Evolutionary conservation across 2,113 vertebrate genomes (phyloP).

Genomic region (Eulemur macaco): DNA sequence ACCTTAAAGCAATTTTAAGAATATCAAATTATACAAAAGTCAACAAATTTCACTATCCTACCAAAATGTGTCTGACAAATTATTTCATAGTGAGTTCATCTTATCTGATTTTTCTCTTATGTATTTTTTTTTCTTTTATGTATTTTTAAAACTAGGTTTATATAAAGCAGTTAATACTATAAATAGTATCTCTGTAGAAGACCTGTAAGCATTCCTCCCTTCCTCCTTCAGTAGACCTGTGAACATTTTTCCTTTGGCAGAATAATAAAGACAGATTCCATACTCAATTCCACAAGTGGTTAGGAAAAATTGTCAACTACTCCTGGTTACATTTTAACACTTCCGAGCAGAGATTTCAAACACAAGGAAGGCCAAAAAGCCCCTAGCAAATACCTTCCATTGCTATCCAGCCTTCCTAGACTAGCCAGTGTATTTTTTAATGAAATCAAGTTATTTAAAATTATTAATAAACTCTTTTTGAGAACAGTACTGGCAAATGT

Average conservation of each 20-base stretch:
- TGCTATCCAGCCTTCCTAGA: background rate
- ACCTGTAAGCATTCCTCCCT: background rate
- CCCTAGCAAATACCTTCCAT: background rate
- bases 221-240: background rate
- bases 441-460: conserved; percentile 33
- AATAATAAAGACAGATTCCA: conserved; percentile 34
- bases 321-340: background rate
- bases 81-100: background rate
- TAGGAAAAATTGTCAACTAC: background rate
- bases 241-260: background rate
- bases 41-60: background rate
- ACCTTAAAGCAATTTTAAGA: conserved; percentile 11
- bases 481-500: background rate
- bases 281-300: background rate
- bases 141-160: conserved; percentile 39
- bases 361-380: background rate
- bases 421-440: background rate
- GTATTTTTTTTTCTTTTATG: background rate
- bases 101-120: background rate
- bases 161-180: conserved; percentile 21
- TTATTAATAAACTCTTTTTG: conserved; percentile 45
- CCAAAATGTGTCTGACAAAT: background rate
- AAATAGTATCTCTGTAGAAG: background rate
- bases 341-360: background rate
- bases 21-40: conserved; percentile 34